phyloP scores from a whole-genome alignment of 2,797 vertebrate genomes.

The Paratrypauchen microcephalus region DNA sequence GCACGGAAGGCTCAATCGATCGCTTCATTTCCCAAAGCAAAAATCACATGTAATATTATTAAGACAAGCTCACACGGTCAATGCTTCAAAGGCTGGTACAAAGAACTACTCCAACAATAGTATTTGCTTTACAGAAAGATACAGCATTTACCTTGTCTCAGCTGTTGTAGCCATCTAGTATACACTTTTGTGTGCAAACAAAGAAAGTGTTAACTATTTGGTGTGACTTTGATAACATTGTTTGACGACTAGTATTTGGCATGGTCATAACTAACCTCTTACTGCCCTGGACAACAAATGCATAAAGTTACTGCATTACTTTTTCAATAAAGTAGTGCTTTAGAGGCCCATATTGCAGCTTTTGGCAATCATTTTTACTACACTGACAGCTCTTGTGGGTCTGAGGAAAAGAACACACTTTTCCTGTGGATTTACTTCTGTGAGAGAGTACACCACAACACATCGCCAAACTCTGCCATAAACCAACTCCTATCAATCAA shows the following conservation, averaged over 20 bases:
- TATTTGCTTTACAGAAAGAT: not conserved
- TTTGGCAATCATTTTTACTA: no score
- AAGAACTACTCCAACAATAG: not conserved
- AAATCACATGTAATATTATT: constrained; percentile 58
- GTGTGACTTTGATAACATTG: not conserved
- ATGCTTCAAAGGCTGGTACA: constrained; percentile 37
- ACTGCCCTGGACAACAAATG: no score
- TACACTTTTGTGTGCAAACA: not conserved
- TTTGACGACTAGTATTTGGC: not conserved
- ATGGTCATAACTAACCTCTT: not conserved
- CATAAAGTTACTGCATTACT: no score
- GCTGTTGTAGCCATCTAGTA: not conserved
- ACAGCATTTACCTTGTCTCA: not conserved
- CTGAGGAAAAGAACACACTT: no score
- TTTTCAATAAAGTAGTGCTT: no score
- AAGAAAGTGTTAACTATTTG: not conserved
- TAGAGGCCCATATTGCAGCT: no score
- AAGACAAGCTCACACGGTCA: constrained; percentile 39
- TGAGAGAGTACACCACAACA: not conserved
- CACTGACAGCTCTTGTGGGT: no score
- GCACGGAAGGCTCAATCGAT: constrained; percentile 54
- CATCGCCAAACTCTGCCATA: no score
- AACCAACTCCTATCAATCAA: no score
- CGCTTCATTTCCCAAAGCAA: constrained; percentile 57
- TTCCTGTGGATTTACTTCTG: not conserved